phyloP scores from a whole-genome alignment of 2,888 invertebrate species.

The Calameuta pallipes region DNA sequence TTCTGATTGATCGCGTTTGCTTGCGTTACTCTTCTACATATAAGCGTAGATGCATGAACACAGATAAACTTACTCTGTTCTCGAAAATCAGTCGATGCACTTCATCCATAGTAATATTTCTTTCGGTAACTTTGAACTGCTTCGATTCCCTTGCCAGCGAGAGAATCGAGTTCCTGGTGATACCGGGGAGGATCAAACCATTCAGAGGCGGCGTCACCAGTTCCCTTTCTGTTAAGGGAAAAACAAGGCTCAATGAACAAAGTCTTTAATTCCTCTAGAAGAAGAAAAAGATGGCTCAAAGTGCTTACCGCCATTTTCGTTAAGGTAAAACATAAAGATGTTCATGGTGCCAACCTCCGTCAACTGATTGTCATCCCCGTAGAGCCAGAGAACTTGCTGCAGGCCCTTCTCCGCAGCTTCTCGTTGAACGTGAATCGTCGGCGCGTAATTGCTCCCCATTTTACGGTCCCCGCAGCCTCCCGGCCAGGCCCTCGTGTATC shows the following conservation, averaged over 20 bases:
- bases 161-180: conserved; percentile 90
- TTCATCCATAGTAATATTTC: conserved; percentile 85
- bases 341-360: conserved; percentile 99
- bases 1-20: background rate
- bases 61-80: conserved; percentile 78
- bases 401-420: conserved; percentile 80
- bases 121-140: conserved; percentile 85
- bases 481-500: conserved; percentile 88
- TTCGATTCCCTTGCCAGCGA: conserved; percentile 86
- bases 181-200: conserved; percentile 95
- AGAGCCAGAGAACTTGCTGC: conserved; percentile 97
- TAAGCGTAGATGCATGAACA: background rate
- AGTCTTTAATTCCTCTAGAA: conserved; percentile 5
- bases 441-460: conserved; percentile 94
- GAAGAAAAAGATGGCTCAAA: background rate
- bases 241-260: conserved; percentile 6
- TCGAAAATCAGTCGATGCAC: conserved; percentile 79
- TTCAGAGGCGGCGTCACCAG: conserved; percentile 92
- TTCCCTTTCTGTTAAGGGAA: conserved; percentile 79
- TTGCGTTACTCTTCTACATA: background rate
- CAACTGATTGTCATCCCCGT: conserved; percentile 90
- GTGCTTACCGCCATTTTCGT: conserved; percentile 87
- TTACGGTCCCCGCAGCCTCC: conserved; percentile 95
- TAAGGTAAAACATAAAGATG: conserved; percentile 88
- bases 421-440: conserved; percentile 86